A percentile compares a stretch with the other conserved stretches of the same genome.
These are phyloP conservation scores for Sturmia bella DNA, from an alignment of 2,888 invertebrate species.

Conservation along the genomic window DNA sequence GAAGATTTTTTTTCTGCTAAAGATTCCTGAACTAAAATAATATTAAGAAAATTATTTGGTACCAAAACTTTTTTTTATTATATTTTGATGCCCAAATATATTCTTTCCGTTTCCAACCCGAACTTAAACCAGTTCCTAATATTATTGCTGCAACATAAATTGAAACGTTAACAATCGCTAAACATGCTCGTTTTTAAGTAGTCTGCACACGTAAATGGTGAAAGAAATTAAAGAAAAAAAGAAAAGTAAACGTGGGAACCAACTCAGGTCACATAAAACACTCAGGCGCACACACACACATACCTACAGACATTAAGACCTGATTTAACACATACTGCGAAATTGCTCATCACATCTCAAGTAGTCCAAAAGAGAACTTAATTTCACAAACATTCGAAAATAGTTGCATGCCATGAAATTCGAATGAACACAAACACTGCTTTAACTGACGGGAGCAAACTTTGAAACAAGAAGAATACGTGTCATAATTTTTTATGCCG, in stretches of 20 bases:
- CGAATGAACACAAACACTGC: neutral
- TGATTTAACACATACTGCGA: neutral
- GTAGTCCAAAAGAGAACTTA: constrained; percentile 14
- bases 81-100: neutral
- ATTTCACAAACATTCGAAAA: constrained; percentile 22
- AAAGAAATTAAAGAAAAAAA: constrained; percentile 11
- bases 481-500: constrained; percentile 56
- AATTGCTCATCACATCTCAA: neutral
- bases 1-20: too few relatives aligned
- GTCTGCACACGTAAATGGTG: constrained; percentile 55
- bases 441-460: constrained; percentile 32
- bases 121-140: neutral
- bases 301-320: neutral
- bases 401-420: constrained; percentile 1
- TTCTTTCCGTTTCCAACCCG: neutral
- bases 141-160: constrained; percentile 39
- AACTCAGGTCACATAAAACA: constrained; percentile 20
- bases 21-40: too few relatives aligned
- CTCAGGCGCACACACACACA: neutral
- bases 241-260: constrained; percentile 49
- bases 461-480: constrained; percentile 56
- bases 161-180: constrained; percentile 65
- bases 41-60: neutral
- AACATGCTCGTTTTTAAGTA: constrained; percentile 43
- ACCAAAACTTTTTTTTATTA: neutral